Base-by-base conservation (phyloP, 2,888 invertebrate genomes). In the Zhuqinia jingwanae region DNA sequence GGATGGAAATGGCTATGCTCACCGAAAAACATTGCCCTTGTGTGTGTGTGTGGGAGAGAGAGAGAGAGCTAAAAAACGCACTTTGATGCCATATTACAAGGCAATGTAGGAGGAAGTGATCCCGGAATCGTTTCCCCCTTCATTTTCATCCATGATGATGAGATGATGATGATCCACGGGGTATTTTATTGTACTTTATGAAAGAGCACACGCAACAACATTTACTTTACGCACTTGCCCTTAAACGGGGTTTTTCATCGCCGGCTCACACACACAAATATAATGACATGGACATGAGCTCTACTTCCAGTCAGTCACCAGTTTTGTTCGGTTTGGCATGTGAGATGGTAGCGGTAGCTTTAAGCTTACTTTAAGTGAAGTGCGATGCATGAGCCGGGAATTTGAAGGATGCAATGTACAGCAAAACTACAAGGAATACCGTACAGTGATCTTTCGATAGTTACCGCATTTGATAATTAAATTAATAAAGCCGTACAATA, bases 121-220 rank as follows among this genome's bases (percentile, higher is more conserved):
- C 27, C 75, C 10, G 81, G 73, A 80, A 68, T 73, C 70, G 70
- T 81, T 73, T 70, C 75, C 83, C 75, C 42, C 53, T 25, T 30
- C 27, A 53, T 76, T 76, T 83, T 76, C 76, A 63, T 76, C 65
- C 53, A 83, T 83, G 83, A 83, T 83, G 83, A 83, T 27, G 75
- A 75, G 75, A 75, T 75, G 83, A 83, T 83, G 76, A 83, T 83
- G 76, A 83, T 83, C 83, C 76, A 76, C 65, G 45, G 83, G 76
- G 30, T 65, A 70, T 75, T 75, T 75, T 75, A 83, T 83, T 76
- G 76, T 53, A 60, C 63, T 76, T 83, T 83, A 83, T 83, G 65
- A 83, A 56, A 56, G 76, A 76, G 76, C 63, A 83, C 83, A 75
- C 76, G 75, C 60, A 73, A 50, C 82, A 75, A 53, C 75, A 75